Evolutionary conservation across 2,797 vertebrate species (phyloP).

Genomic region (Netta rufina): DNA sequence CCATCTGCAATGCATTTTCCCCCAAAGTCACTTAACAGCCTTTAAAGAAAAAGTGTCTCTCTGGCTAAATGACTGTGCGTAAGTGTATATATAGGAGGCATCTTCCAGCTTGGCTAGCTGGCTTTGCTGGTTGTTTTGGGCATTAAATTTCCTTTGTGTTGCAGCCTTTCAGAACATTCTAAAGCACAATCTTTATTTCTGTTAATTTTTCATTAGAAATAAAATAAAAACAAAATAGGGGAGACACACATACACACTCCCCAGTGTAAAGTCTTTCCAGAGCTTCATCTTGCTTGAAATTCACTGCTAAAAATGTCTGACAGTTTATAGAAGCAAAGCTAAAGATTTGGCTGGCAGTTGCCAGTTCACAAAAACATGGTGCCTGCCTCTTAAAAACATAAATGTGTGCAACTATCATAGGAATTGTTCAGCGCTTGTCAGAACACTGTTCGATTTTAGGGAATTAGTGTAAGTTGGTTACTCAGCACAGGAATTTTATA

Average conservation of each 20-base stretch:
- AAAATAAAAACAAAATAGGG: neutral
- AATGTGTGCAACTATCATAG: neutral
- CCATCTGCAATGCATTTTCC: slow-evolving; percentile 64
- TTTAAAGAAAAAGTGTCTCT: slow-evolving; percentile 36
- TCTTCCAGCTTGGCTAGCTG: neutral
- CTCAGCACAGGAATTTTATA: neutral
- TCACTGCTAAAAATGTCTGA: neutral
- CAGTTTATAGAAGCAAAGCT: neutral
- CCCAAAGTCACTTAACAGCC: neutral
- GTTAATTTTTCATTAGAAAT: neutral
- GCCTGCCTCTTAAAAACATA: neutral
- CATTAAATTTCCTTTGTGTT: neutral
- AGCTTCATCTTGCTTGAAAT: neutral
- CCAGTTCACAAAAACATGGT: neutral
- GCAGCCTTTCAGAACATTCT: neutral
- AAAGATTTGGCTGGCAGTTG: neutral
- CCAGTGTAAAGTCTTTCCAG: neutral
- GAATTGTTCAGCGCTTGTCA: neutral
- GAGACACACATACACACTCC: neutral
- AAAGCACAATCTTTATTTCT: neutral
- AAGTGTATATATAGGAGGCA: neutral
- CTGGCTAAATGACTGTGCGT: neutral
- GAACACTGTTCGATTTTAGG: neutral
- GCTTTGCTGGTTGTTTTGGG: neutral
- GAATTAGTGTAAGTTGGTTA: neutral